These are phyloP conservation scores for Araneus ventricosus DNA, from an alignment of 1,140 invertebrate genomes.

Conservation along the genomic window DNA sequence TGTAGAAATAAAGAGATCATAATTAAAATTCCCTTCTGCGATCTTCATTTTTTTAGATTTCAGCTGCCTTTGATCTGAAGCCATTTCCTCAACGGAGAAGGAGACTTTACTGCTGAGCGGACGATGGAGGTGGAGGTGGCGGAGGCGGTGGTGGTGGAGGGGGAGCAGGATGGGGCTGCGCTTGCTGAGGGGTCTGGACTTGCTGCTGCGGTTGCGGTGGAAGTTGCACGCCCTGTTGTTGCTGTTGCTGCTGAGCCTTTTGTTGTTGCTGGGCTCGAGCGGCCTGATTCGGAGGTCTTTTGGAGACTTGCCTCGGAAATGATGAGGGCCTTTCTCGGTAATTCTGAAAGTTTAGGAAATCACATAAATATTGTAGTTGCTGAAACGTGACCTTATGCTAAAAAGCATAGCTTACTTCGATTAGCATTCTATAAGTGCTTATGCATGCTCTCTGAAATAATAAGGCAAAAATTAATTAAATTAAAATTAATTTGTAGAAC, in stretches of 20 bases:
- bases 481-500: no score
- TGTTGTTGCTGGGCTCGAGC: conserved; percentile 30
- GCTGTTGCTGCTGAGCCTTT: conserved; percentile 23
- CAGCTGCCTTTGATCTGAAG: conserved; percentile 5
- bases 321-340: conserved; percentile 69
- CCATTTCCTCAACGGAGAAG: neutral
- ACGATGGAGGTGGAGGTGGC: conserved; percentile 21
- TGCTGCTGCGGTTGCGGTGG: conserved; percentile 47
- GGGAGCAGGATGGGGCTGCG: conserved; percentile 54
- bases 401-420: neutral
- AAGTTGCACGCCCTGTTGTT: neutral
- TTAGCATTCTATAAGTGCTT: no score
- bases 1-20: neutral
- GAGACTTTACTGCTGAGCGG: neutral
- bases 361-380: neutral
- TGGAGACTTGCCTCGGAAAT: conserved; percentile 59
- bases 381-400: neutral
- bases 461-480: no score
- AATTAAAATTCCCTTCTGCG: neutral
- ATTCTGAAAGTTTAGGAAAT: conserved; percentile 26
- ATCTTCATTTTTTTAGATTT: neutral
- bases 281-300: conserved; percentile 8
- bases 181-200: conserved; percentile 10
- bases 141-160: conserved; percentile 55
- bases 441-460: no score